Evolutionary conservation across 1,140 invertebrate genomes (phyloP).

Genomic region (Cyclargus thomasi): DNA sequence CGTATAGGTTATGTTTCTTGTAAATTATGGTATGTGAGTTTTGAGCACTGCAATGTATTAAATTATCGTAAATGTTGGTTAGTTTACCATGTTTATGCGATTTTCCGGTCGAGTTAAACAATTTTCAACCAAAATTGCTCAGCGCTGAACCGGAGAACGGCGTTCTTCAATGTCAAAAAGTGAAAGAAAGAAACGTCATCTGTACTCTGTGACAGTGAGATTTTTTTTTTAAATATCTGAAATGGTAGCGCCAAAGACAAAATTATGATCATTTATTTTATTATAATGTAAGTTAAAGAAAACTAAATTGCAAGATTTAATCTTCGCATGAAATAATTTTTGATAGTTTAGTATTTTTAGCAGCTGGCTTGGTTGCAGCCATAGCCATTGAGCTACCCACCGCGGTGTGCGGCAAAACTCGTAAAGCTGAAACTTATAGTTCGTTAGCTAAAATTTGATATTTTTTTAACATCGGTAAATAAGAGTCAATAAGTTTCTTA

Average conservation of each 20-base stretch:
- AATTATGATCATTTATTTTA: too few relatives aligned
- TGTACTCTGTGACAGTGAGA: background rate
- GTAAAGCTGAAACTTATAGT: too few relatives aligned
- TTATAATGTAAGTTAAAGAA: too few relatives aligned
- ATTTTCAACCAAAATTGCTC: constrained; percentile 67
- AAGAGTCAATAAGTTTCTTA: too few relatives aligned
- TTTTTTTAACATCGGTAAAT: too few relatives aligned
- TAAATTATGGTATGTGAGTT: background rate
- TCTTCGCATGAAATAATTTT: too few relatives aligned
- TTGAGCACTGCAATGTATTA: background rate
- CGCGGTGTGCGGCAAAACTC: too few relatives aligned
- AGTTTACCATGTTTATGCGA: constrained; percentile 61
- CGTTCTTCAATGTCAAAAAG: constrained; percentile 41
- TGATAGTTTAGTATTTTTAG: too few relatives aligned
- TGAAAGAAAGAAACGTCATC: constrained; percentile 22
- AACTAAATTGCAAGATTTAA: too few relatives aligned
- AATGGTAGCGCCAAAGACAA: background rate
- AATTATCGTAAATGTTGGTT: constrained; percentile 3
- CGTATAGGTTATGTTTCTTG: background rate
- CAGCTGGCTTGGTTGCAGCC: too few relatives aligned
- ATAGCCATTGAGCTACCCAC: too few relatives aligned
- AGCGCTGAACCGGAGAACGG: constrained; percentile 71
- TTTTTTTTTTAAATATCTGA: background rate
- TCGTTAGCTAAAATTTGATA: too few relatives aligned
- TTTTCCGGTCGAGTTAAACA: constrained; percentile 72